Evolutionary conservation across 2,888 invertebrate genomes (phyloP), one percentile per base, ranked within the genome.

Genomic region (Cantharis rufa): DNA sequence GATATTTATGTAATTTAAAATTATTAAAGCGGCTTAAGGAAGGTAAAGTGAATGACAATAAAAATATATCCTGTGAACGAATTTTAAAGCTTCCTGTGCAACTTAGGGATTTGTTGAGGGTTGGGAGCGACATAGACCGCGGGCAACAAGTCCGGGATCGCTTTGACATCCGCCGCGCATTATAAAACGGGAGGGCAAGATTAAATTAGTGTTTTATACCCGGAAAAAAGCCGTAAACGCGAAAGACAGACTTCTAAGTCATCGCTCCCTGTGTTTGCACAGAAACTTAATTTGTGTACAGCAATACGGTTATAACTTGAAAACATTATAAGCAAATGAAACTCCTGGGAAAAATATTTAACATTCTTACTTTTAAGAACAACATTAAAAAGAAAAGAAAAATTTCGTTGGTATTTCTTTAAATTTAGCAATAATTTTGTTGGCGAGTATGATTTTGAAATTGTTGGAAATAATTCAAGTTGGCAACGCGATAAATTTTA

Each of bases 141-240:
- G 84, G 85, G 85, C 86, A 86, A 86, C 86, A 86, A 86, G 86
- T 86, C 82, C 82, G 78, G 80, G 80, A 80, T 81, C 80, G 79
- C 82, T 83, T 83, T 82, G 83, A 82, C 83, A 82, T 82, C 81
- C 80, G 80, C 82, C 80, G 79, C 80, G 80, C 80, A 80, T 80
- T 81, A 83, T 82, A 83, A 48, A 84, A 83, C 82, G 81, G 80
- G 81, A 76, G 79, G 81, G 76, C 74, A 76, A 82, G 84, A 85
- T 85, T 84, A 85, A 84, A 85, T 84, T 85, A 84, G 84, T 81
- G 83, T 85, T 84, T 84, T 83, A 84, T 84, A 83, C 81, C 82
- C 80, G 82, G 81, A 80, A 83, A 82, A 82, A 83, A 81, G 81
- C 79, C 78, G 81, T 82, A 83, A 82, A 83, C 78, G 79, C 79